phyloP scores from a whole-genome alignment of 2,113 vertebrate species.

The Oceanodroma tethys region DNA sequence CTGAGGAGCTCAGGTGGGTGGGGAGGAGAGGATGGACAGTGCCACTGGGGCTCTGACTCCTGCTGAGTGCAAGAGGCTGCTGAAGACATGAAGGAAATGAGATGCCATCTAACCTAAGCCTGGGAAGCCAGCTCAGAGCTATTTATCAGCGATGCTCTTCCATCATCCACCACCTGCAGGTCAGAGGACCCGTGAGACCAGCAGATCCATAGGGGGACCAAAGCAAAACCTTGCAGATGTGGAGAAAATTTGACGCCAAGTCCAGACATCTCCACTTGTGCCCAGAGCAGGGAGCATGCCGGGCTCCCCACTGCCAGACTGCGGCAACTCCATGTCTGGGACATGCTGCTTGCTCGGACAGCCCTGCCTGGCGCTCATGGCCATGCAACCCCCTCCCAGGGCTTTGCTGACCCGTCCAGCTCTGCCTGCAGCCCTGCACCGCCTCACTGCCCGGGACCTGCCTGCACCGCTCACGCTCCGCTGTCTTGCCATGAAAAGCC shows the following conservation, averaged over 20 bases:
- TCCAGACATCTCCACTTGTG: background rate
- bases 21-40: background rate
- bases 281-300: background rate
- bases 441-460: background rate
- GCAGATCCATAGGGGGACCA: background rate
- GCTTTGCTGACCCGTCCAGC: background rate
- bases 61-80: background rate
- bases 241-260: background rate
- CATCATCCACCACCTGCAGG: background rate
- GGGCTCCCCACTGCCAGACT: background rate
- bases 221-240: background rate
- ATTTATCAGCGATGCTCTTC: accelerated
- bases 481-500: background rate
- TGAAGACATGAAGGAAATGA: background rate
- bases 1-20: background rate
- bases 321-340: accelerated
- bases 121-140: background rate
- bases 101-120: background rate
- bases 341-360: background rate
- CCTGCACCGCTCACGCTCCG: background rate
- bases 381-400: background rate
- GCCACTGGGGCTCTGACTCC: background rate
- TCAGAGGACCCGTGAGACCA: background rate
- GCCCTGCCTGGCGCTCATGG: background rate
- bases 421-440: background rate